Conservation (phyloP, 2,113 vertebrate species). For the Sprattus sprattus region DNA sequence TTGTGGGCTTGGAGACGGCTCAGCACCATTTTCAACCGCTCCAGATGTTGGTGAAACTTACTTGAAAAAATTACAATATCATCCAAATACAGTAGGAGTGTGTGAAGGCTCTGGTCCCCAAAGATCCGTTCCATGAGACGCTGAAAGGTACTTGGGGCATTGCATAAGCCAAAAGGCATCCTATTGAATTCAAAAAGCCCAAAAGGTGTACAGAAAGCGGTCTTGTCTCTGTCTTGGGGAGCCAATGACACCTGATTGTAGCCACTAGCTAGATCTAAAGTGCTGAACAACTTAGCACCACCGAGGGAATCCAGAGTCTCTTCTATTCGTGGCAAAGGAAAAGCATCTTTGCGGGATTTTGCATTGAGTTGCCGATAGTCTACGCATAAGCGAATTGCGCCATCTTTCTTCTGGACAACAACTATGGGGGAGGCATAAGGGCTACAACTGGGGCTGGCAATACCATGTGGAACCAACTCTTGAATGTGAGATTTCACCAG, state of each 20-base stretch:
- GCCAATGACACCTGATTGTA: neutral
- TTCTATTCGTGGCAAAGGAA: neutral
- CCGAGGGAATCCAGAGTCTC: neutral
- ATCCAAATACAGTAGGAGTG: neutral
- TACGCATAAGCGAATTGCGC: no score
- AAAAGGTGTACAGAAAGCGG: neutral
- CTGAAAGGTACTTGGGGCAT: neutral
- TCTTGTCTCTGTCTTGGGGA: neutral
- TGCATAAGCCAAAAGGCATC: conserved; percentile 4
- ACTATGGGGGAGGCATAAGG: conserved; percentile 10
- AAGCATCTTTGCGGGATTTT: neutral
- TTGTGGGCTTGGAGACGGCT: neutral
- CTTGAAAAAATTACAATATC: conserved; percentile 9
- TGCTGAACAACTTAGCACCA: neutral
- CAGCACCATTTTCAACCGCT: neutral
- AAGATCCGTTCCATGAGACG: neutral
- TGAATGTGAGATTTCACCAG: neutral
- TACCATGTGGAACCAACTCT: neutral
- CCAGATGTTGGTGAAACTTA: neutral
- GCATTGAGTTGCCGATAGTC: neutral
- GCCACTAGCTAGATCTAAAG: conserved; percentile 17
- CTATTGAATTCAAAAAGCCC: neutral
- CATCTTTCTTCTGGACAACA: conserved; percentile 19
- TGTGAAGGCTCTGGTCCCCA: neutral
- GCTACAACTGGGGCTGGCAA: neutral